phyloP scores from a whole-genome alignment of 1,140 invertebrate species.

The Schmidtea mediterranea region DNA sequence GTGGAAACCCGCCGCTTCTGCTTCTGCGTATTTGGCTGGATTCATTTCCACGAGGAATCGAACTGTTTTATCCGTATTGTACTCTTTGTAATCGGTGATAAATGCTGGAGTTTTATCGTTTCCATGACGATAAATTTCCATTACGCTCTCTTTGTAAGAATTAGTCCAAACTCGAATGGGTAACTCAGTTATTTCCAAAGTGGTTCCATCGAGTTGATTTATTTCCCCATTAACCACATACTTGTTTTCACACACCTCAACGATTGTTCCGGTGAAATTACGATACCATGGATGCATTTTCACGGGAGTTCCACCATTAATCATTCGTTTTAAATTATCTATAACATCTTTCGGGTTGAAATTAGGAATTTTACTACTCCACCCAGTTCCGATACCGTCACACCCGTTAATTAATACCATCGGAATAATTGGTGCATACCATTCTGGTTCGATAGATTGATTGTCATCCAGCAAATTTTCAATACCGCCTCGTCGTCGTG shows the following conservation, averaged over 20 bases:
- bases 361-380: conserved; percentile 91
- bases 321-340: conserved; percentile 48
- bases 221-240: conserved; percentile 59
- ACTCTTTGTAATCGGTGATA: conserved; percentile 53
- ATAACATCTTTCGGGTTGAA: conserved; percentile 77
- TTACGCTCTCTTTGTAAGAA: conserved; percentile 68
- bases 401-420: conserved; percentile 88
- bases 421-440: conserved; percentile 78
- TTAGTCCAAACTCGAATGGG: conserved; percentile 82
- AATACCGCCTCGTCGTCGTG: conserved; percentile 48
- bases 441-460: conserved; percentile 54
- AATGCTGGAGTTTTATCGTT: conserved; percentile 43
- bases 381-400: conserved; percentile 91
- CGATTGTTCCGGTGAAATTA: conserved; percentile 37
- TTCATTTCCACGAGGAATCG: conserved; percentile 44
- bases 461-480: conserved; percentile 76
- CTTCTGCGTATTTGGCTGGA: conserved; percentile 36
- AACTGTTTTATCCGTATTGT: conserved; percentile 75
- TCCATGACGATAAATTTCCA: conserved; percentile 58
- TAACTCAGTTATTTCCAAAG: conserved; percentile 80
- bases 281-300: conserved; percentile 70
- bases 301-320: conserved; percentile 47
- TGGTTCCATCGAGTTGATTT: conserved; percentile 44
- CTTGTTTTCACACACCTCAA: conserved; percentile 33
- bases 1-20: conserved; percentile 60